These are phyloP conservation scores for Julus scandinavius DNA, from an alignment of 2,888 invertebrate species.

Conservation along the genomic window DNA sequence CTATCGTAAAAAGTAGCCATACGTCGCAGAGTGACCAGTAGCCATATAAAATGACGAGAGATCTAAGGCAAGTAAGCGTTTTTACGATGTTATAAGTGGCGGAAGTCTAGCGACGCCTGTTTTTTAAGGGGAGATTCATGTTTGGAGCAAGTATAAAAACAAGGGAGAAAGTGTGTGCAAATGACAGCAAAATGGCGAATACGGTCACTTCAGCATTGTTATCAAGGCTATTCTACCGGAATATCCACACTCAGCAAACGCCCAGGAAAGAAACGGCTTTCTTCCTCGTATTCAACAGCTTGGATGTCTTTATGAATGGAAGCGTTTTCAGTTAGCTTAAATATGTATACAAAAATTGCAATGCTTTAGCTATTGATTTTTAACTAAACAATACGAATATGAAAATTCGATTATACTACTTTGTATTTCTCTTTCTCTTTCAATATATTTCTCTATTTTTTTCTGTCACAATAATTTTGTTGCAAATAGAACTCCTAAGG, in stretches of 20 bases:
- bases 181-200: conserved; percentile 21
- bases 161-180: conserved; percentile 18
- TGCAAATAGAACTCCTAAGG: no score
- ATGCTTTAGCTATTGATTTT: no score
- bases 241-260: not conserved
- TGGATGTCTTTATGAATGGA: not conserved
- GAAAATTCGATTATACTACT: no score
- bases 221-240: not conserved
- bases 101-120: not conserved
- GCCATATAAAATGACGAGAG: not conserved
- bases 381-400: no score
- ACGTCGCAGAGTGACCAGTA: not conserved
- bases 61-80: conserved; percentile 27
- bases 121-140: conserved; percentile 8
- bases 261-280: no score
- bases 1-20: not conserved
- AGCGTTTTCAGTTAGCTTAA: no score
- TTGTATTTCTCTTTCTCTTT: no score
- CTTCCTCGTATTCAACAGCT: not conserved
- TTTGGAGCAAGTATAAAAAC: conserved; percentile 21
- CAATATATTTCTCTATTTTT: no score
- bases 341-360: no score
- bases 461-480: no score
- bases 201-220: not conserved
- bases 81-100: conserved; percentile 29